These are phyloP conservation scores for Ancistrus triradiatus DNA, from an alignment of 2,113 vertebrate genomes.

Conservation along the genomic window DNA sequence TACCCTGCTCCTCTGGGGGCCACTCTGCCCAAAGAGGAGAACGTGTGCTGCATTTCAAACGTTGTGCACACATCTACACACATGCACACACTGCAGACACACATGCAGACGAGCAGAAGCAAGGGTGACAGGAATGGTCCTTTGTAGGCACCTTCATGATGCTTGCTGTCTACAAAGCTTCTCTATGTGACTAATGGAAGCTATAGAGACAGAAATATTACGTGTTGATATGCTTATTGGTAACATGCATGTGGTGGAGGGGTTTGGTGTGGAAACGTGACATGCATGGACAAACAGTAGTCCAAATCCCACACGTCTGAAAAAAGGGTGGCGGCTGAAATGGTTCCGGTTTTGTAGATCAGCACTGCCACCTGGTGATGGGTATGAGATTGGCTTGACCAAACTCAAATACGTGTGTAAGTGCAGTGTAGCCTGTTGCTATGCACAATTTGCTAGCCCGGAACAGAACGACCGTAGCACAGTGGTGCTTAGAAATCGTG, in stretches of 20 bases:
- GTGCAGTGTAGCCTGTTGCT: too few relatives aligned
- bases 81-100: constrained; percentile 29
- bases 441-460: too few relatives aligned
- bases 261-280: constrained; percentile 42
- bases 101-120: constrained; percentile 14
- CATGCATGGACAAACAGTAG: constrained; percentile 34
- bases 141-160: constrained; percentile 8
- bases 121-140: constrained; percentile 26
- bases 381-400: too few relatives aligned
- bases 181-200: neutral
- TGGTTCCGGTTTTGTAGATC: neutral
- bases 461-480: too few relatives aligned
- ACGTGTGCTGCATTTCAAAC: constrained; percentile 34
- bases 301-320: constrained; percentile 26
- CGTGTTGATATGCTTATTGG: neutral
- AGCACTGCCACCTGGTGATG: constrained; percentile 34
- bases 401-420: too few relatives aligned
- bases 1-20: constrained; percentile 31
- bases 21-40: constrained; percentile 37
- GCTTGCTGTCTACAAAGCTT: neutral
- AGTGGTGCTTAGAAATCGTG: too few relatives aligned
- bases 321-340: constrained; percentile 41
- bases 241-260: constrained; percentile 14
- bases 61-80: constrained; percentile 17
- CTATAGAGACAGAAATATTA: neutral